phyloP scores from a whole-genome alignment of 2,113 vertebrate genomes.

The Neogobius melanostomus region DNA sequence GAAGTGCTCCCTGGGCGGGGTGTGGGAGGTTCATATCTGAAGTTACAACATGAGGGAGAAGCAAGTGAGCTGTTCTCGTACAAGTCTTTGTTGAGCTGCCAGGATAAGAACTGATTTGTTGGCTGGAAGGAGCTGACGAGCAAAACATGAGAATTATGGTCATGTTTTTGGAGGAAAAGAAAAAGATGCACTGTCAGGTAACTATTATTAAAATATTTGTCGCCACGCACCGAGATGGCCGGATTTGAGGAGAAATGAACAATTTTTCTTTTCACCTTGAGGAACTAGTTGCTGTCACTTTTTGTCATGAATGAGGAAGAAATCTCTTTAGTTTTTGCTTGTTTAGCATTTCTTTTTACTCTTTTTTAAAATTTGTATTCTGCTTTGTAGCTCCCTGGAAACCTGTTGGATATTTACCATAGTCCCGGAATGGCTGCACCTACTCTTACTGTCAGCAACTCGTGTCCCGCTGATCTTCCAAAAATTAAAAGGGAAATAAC shows the following conservation, averaged over 20 bases:
- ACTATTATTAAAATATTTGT: slow-evolving; percentile 11
- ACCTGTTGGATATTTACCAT: slow-evolving; percentile 83
- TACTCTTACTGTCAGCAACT: slow-evolving; percentile 85
- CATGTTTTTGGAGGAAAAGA: slow-evolving; percentile 68
- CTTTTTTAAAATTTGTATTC: slow-evolving; percentile 17
- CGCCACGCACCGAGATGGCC: not conserved
- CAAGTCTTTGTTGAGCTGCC: slow-evolving; percentile 2
- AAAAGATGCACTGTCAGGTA: slow-evolving; percentile 65
- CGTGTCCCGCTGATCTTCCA: slow-evolving; percentile 87
- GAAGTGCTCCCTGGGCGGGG: slow-evolving; percentile 59
- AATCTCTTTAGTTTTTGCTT: not conserved
- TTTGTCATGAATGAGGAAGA: not conserved
- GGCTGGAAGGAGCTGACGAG: not conserved
- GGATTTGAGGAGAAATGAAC: not conserved
- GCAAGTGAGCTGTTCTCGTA: slow-evolving; percentile 22
- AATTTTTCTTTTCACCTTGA: slow-evolving; percentile 2
- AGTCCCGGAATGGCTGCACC: slow-evolving; percentile 77
- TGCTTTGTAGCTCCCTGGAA: slow-evolving; percentile 78
- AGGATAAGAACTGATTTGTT: slow-evolving; percentile 3
- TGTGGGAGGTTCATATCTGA: slow-evolving; percentile 14
- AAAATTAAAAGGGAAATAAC: slow-evolving; percentile 86
- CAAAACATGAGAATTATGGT: slow-evolving; percentile 72
- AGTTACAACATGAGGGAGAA: slow-evolving; percentile 34
- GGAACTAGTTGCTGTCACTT: slow-evolving; percentile 5
- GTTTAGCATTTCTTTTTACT: not conserved